Evolutionary conservation across 2,113 vertebrate species (phyloP).

Genomic region (Protomyctophum bolini): DNA sequence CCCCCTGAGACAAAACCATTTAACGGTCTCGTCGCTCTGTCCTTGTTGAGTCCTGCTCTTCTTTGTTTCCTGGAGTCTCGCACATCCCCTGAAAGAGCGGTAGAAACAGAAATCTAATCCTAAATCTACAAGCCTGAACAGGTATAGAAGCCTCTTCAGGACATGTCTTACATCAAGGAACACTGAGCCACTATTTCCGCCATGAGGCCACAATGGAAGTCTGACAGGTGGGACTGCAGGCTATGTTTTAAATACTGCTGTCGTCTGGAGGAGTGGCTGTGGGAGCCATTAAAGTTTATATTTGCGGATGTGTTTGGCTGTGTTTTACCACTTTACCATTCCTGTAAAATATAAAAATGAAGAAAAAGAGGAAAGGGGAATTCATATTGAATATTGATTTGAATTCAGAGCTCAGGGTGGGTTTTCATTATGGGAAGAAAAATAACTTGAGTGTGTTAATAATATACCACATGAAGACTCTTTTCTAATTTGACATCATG

Average conservation of each 20-base stretch:
- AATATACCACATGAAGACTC: too few species aligned
- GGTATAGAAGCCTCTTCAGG: constrained; percentile 50
- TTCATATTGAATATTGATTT: too few species aligned
- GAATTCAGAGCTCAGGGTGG: too few species aligned
- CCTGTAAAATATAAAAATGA: too few species aligned
- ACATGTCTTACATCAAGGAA: constrained; percentile 49
- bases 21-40: constrained; percentile 10
- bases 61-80: constrained; percentile 3
- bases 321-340: too few species aligned
- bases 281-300: too few species aligned
- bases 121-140: constrained; percentile 59
- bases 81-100: constrained; percentile 38
- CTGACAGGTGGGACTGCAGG: constrained; percentile 65
- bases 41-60: constrained; percentile 18
- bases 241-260: constrained; percentile 57
- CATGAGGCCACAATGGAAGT: constrained; percentile 55
- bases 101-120: constrained; percentile 55
- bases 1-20: not conserved
- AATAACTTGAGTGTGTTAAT: too few species aligned
- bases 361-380: too few species aligned
- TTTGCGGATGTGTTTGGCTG: too few species aligned
- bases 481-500: not conserved
- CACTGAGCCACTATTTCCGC: constrained; percentile 55
- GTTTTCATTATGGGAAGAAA: too few species aligned
- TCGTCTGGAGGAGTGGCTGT: not conserved